These are phyloP conservation scores for Forbesichthys papilliferus DNA, from an alignment of 2,113 vertebrate species.

Conservation along the genomic window DNA sequence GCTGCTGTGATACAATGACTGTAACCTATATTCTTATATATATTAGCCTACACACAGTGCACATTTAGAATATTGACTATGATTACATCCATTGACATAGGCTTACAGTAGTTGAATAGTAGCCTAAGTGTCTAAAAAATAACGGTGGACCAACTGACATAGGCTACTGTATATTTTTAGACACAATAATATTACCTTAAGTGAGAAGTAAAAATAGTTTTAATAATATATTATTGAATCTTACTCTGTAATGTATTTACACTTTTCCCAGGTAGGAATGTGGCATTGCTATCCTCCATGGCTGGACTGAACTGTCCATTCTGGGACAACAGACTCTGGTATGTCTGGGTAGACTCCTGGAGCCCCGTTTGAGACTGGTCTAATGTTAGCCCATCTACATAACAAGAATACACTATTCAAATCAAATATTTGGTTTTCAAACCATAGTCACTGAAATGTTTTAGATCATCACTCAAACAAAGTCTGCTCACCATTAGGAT, in stretches of 20 bases:
- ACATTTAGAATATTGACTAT: too few relatives aligned
- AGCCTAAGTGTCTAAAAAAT: too few relatives aligned
- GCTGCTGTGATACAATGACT: neutral
- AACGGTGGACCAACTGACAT: too few relatives aligned
- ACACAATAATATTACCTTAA: too few relatives aligned
- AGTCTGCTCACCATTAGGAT: conserved; percentile 68
- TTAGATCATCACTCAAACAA: neutral
- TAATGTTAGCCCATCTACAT: conserved; percentile 51
- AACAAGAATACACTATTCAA: neutral
- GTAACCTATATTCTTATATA: neutral
- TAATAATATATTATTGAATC: conserved; percentile 7
- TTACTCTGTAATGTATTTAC: conserved; percentile 44
- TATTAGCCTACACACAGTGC: too few relatives aligned
- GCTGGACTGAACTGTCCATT: conserved; percentile 63
- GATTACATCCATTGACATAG: too few relatives aligned
- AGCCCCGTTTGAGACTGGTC: conserved; percentile 62
- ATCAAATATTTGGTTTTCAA: neutral
- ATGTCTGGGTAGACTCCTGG: conserved; percentile 71
- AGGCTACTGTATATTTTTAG: too few relatives aligned
- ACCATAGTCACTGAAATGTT: neutral
- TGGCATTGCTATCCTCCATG: conserved; percentile 57
- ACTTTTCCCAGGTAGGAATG: conserved; percentile 54
- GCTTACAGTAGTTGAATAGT: too few relatives aligned
- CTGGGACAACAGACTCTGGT: conserved; percentile 72
- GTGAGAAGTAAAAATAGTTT: neutral